phyloP scores from a whole-genome alignment of 2,797 vertebrate genomes.

The Benthosema pterotum region DNA sequence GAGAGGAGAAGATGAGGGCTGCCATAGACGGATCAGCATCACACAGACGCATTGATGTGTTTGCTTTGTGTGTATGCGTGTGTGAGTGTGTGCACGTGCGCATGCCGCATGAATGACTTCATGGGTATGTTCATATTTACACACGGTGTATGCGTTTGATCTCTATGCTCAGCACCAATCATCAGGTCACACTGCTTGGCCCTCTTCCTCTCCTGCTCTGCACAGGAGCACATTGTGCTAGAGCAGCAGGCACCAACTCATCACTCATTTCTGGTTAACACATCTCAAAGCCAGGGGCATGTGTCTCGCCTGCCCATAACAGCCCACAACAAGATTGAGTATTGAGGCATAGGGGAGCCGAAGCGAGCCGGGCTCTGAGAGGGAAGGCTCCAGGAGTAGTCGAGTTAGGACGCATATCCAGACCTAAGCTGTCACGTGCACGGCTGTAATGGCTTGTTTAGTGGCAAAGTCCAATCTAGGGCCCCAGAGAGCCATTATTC shows the following conservation, averaged over 20 bases:
- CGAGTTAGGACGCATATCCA: slow-evolving; percentile 83
- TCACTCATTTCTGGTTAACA: slow-evolving; percentile 79
- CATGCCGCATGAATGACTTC: no score
- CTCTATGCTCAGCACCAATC: slow-evolving; percentile 69
- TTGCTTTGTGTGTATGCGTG: slow-evolving; percentile 50
- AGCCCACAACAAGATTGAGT: slow-evolving; percentile 72
- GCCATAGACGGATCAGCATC: slow-evolving; percentile 78
- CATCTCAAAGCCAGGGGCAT: slow-evolving; percentile 75
- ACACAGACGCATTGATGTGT: slow-evolving; percentile 65
- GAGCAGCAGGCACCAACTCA: slow-evolving; percentile 68
- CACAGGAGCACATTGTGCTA: slow-evolving; percentile 66
- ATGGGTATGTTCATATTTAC: slow-evolving; percentile 21
- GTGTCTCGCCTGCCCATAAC: slow-evolving; percentile 76
- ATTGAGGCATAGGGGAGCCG: slow-evolving; percentile 71
- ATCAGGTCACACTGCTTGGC: slow-evolving; percentile 72
- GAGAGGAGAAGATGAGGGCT: slow-evolving; percentile 76
- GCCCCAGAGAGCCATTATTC: slow-evolving; percentile 93
- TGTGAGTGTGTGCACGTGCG: slow-evolving; percentile 39
- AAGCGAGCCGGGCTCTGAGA: slow-evolving; percentile 64
- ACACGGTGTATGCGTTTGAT: slow-evolving; percentile 64
- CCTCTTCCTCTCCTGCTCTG: slow-evolving; percentile 54
- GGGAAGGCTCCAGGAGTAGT: slow-evolving; percentile 75
- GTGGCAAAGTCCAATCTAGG: slow-evolving; percentile 89
- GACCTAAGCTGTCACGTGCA: slow-evolving; percentile 83
- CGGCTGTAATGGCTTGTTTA: slow-evolving; percentile 91